Evolutionary conservation across 2,797 vertebrate genomes (phyloP).

Genomic region (Mallotus villosus): DNA sequence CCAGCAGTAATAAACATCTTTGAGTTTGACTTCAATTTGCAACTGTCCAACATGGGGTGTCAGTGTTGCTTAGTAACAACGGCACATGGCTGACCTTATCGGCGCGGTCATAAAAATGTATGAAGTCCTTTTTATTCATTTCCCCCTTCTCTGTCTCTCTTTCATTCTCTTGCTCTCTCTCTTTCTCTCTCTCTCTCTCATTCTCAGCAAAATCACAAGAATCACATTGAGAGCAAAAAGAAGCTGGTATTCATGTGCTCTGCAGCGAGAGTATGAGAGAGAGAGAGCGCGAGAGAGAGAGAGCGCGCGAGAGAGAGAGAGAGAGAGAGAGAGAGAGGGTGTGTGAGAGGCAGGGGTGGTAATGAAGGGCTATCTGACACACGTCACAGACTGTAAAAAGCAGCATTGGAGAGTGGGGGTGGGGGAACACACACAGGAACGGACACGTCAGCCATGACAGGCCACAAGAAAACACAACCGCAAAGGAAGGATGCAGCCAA

Average conservation of each 20-base stretch:
- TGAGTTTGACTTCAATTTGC: conserved; percentile 66
- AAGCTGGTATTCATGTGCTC: neutral
- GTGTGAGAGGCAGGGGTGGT: conserved; percentile 42
- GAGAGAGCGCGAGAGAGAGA: neutral
- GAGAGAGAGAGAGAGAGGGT: neutral
- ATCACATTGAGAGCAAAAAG: neutral
- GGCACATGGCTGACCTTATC: conserved; percentile 80
- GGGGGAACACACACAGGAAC: conserved; percentile 40
- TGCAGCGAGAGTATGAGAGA: too few relatives aligned
- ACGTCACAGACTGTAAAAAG: conserved; percentile 55
- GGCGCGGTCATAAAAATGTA: conserved; percentile 79
- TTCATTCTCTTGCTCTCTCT: neutral
- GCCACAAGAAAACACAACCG: conserved; percentile 29
- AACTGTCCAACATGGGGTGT: conserved; percentile 70
- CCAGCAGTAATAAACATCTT: conserved; percentile 58
- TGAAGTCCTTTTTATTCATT: conserved; percentile 76
- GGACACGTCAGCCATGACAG: conserved; percentile 43
- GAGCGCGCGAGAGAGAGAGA: neutral
- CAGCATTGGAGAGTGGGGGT: conserved; percentile 32
- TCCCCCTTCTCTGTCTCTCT: conserved; percentile 27
- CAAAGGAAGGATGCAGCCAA: neutral
- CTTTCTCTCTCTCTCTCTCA: conserved; percentile 20
- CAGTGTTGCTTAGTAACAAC: conserved; percentile 80
- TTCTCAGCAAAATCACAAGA: conserved; percentile 12
- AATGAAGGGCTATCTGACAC: conserved; percentile 65